Conservation (phyloP, 2,113 vertebrate genomes). For the Gnathonemus longibarbis region DNA sequence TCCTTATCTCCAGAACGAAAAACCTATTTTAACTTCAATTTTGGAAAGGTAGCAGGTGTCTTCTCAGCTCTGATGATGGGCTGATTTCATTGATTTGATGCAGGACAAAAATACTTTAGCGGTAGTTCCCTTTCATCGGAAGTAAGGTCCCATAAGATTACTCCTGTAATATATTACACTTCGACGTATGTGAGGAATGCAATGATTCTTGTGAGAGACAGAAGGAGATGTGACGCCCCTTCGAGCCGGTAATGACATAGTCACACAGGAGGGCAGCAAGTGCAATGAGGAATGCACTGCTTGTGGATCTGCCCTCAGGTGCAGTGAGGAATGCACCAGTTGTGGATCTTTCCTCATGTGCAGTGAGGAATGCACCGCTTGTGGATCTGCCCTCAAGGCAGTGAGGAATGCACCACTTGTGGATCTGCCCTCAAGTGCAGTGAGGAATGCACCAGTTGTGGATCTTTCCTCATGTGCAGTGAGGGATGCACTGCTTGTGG, state of each 20-base stretch:
- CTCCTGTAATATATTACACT: neutral
- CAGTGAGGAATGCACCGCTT: neutral
- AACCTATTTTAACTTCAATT: neutral
- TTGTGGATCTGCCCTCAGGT: too few relatives aligned
- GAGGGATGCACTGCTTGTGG: too few relatives aligned
- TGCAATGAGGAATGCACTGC: too few relatives aligned
- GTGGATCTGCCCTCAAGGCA: neutral
- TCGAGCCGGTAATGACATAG: neutral
- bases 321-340: too few relatives aligned
- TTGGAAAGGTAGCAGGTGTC: neutral
- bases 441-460: too few relatives aligned
- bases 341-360: neutral
- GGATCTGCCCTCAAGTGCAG: too few relatives aligned
- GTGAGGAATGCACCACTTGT: too few relatives aligned
- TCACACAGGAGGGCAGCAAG: neutral
- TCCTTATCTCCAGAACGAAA: neutral
- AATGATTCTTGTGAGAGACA: neutral
- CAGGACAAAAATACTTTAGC: neutral
- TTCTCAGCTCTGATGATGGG: neutral
- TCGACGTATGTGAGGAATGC: neutral
- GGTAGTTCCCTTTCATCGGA: neutral
- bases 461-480: too few relatives aligned
- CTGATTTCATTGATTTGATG: neutral
- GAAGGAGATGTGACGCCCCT: neutral
- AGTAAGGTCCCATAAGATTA: neutral